phyloP scores from a whole-genome alignment of 2,113 vertebrate genomes.

The Carettochelys insculpta region DNA sequence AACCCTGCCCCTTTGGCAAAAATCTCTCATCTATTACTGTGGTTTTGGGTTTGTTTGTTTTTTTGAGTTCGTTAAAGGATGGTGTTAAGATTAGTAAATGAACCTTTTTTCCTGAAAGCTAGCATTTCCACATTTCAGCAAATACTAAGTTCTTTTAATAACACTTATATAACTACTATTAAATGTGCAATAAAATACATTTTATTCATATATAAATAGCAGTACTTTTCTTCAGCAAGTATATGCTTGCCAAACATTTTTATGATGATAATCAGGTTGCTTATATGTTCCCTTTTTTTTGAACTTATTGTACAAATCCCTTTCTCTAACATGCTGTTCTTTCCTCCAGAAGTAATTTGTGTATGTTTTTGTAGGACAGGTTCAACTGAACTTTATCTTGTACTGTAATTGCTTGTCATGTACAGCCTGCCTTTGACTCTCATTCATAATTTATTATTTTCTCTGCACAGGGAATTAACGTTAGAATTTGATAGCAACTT shows the following conservation, averaged over 20 bases:
- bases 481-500: not conserved
- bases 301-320: not conserved
- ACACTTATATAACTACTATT: not conserved
- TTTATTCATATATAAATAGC: not conserved
- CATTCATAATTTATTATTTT: not conserved
- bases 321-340: not conserved
- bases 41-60: too few species aligned
- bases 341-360: not conserved
- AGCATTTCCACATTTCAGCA: not conserved
- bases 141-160: not conserved
- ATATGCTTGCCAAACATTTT: not conserved
- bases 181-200: not conserved
- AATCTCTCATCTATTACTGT: not conserved
- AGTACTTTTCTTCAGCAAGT: not conserved
- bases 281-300: not conserved
- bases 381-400: not conserved
- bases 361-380: not conserved
- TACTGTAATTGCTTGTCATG: not conserved
- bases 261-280: not conserved
- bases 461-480: not conserved
- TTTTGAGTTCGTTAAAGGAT: slow-evolving; percentile 12
- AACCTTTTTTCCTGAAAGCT: not conserved
- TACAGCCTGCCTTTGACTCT: not conserved
- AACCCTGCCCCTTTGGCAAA: slow-evolving; percentile 5
- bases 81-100: not conserved